These are phyloP conservation scores for Phocoena sinus DNA, from an alignment of 2,113 vertebrate species.

Conservation along the genomic window DNA sequence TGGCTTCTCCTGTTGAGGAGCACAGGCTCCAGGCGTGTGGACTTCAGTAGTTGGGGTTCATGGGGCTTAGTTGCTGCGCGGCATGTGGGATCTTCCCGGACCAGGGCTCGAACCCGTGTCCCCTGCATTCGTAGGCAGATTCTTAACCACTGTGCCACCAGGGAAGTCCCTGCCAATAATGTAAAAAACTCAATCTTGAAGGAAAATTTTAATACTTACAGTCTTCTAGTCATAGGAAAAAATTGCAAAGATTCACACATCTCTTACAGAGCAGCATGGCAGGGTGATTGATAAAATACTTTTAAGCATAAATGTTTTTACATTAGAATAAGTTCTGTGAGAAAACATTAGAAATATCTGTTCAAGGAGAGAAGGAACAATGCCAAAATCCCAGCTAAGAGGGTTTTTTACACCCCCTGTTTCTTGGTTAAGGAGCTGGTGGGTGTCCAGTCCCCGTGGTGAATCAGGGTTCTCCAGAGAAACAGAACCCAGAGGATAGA, in stretches of 20 bases:
- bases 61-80: no score
- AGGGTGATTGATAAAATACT: not conserved
- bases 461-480: not conserved
- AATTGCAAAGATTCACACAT: not conserved
- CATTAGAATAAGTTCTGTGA: not conserved
- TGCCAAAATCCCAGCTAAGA: not conserved
- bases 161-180: not conserved
- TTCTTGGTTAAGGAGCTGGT: not conserved
- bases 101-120: no score
- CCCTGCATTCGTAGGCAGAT: no score
- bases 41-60: no score
- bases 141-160: no score
- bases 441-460: rapidly evolving
- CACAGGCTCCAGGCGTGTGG: no score
- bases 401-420: rapidly evolving
- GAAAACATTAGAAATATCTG: not conserved
- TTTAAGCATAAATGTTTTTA: not conserved
- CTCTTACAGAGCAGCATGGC: not conserved
- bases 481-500: rapidly evolving
- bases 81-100: no score
- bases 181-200: not conserved
- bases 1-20: no score
- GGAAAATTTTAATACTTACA: not conserved
- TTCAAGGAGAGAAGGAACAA: not conserved
- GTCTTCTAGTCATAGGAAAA: not conserved